phyloP scores from a whole-genome alignment of 1,140 invertebrate species.

The Plectrocnemia conspersa region DNA sequence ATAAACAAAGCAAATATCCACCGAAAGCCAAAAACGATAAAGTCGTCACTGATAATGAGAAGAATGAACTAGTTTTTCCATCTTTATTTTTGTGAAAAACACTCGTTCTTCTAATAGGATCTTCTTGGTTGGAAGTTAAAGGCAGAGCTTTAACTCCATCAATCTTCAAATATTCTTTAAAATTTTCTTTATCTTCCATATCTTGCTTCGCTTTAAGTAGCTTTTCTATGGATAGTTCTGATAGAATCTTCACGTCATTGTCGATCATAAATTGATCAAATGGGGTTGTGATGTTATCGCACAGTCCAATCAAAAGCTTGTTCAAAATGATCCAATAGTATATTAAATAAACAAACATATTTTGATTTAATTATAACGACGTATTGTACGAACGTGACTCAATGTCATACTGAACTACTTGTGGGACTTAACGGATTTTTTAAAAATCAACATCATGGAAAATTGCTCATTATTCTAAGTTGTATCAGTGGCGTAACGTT shows the following conservation, averaged over 20 bases:
- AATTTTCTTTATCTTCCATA: conserved; percentile 38
- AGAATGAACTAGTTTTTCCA: conserved; percentile 60
- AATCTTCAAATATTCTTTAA: too few species aligned
- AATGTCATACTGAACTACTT: too few species aligned
- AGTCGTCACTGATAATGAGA: conserved; percentile 67
- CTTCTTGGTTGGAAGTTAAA: conserved; percentile 36
- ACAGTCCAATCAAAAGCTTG: too few species aligned
- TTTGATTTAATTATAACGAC: too few species aligned
- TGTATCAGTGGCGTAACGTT: too few species aligned
- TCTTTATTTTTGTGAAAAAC: conserved; percentile 38
- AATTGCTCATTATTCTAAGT: too few species aligned
- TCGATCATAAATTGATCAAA: conserved; percentile 2
- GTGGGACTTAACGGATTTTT: too few species aligned
- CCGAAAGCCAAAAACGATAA: conserved; percentile 73
- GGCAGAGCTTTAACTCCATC: conserved; percentile 42
- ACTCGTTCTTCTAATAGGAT: conserved; percentile 43
- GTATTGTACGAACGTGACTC: too few species aligned
- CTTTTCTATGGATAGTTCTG: conserved; percentile 46
- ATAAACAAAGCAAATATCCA: conserved; percentile 68
- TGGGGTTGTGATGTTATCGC: too few species aligned
- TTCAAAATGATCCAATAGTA: too few species aligned
- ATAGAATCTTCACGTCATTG: conserved; percentile 41
- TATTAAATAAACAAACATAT: too few species aligned
- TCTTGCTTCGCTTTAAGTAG: conserved; percentile 44
- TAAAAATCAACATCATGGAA: too few species aligned